Evolutionary conservation across 1,140 invertebrate species (phyloP), one percentile per base, ranked within the genome.

Genomic region (Zaprionus nigranus): DNA sequence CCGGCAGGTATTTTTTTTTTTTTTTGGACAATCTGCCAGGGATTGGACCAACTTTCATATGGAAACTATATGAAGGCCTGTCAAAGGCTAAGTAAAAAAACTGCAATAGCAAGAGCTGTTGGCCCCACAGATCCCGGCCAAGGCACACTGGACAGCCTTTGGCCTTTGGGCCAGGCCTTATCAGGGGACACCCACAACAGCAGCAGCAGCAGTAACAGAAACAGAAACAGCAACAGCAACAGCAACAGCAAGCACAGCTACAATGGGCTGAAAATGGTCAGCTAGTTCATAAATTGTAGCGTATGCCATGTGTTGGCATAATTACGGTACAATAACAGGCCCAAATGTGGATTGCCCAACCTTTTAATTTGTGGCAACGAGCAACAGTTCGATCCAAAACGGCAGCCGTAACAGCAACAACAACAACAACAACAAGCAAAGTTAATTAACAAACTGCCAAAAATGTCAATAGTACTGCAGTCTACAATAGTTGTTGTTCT

Each of bases 371-470:
- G 82, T 86, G 75, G 82, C 79, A 79, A 68, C 56, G 60, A 65
- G 82, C 79, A 79, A 68, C 56, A 65, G 38, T 56, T n/a, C 12
- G 17, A 12, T 28, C 58, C 73, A 76, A 54, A 78, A 60, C 73
- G 67, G 59, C 72, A 59, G 63, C 58, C 54, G 51, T 28, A 36
- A 36, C 68, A 57, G 12, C 49, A 57, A 20, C 64, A 54, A n/a
- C 75, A n/a, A n/a, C 46, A n/a, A n/a, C 75, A 72, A 69, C 64
- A 69, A 81, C 75, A 62, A 58, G 69, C 78, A 82, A 90, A 90
- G 86, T 90, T 90, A 90, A 90, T 90, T 90, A 90, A 90, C 86
- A 86, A 90, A 90, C 86, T 90, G 86, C 86, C 86, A 90, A 90
- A 91, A 90, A 86, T 86, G 86, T 90, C 86, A 87, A 86, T 86